Evolutionary conservation across 2,888 invertebrate genomes (phyloP), one percentile per base, ranked within the genome.

Genomic region (Andrena hattorfiana): DNA sequence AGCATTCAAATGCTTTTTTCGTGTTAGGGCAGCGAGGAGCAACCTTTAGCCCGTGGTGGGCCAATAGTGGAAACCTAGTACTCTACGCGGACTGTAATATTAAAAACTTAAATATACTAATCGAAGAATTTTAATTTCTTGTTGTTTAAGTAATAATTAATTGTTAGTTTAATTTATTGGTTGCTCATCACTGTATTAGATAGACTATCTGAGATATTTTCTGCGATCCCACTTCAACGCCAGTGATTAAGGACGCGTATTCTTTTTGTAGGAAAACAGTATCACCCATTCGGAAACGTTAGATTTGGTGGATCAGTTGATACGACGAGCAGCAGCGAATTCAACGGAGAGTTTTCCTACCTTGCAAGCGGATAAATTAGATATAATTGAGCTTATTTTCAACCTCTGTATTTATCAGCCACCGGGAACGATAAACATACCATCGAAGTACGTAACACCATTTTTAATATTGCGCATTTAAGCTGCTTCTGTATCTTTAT

Each of bases 351-450:
- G 97, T 71, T 96, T 96, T 83, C 96, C 96, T 16, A 96, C 97
- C 0, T 95, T 98, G 42, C 95, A 96, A 87, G 96, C 97, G 26
- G 97, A 97, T 91, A 97, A 98, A 93, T 94, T 97, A 73, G 98
- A 99, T 90, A 96, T 99, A 23, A 96, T 98, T 10, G 98, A 99
- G 91, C 96, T 98, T 82, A 95, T 99, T 87, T 98, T 99, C 94
- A 98, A 98, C 93, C 95, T 99, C 90, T 97, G 98, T 90, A 97
- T 97, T 87, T 99, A 99, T 94, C 97, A 97, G 91, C 97, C 98
- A 92, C 99, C 99, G 0, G 99, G 99, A 89, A 98, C 98, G 92
- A 98, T 99, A 89, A 96, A 96, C 4, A 95, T 99, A 78, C 99
- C 99, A 0, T 94, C 96, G 16, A 98, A 97, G 95, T 79, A 77